A percentile compares a stretch with the other conserved stretches of the same genome.
Evolutionary conservation across 1,140 invertebrate species (phyloP).

Genomic region (Periplaneta americana): DNA sequence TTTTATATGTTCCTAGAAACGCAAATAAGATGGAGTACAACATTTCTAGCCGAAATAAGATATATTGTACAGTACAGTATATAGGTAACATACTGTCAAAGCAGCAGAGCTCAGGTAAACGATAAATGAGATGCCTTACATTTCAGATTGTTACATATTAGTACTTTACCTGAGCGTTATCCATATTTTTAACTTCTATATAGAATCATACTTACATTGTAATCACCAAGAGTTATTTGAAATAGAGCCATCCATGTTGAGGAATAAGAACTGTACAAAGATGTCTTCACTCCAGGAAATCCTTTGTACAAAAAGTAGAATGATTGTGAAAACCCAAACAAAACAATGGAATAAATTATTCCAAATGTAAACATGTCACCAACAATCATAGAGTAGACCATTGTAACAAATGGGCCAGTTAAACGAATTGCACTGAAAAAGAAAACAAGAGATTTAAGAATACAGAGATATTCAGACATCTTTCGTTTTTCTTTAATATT

Average conservation of each 20-base stretch:
- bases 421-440: slow-evolving; percentile 77
- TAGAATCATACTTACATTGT: slow-evolving; percentile 75
- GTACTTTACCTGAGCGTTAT: too few species aligned
- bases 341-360: slow-evolving; percentile 90
- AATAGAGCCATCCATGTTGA: slow-evolving; percentile 97
- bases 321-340: slow-evolving; percentile 93
- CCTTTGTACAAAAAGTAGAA: slow-evolving; percentile 97
- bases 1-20: too few species aligned
- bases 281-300: slow-evolving; percentile 70
- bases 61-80: too few species aligned
- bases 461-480: too few species aligned
- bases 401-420: slow-evolving; percentile 96
- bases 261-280: slow-evolving; percentile 77
- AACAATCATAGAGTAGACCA: slow-evolving; percentile 98
- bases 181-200: too few species aligned
- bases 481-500: too few species aligned
- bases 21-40: too few species aligned
- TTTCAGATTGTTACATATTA: too few species aligned
- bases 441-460: slow-evolving; percentile 12
- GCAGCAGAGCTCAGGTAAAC: too few species aligned
- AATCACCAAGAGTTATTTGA: slow-evolving; percentile 96
- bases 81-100: too few species aligned
- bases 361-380: slow-evolving; percentile 97
- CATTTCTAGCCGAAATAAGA: too few species aligned
- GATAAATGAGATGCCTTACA: too few species aligned